phyloP scores from a whole-genome alignment of 2,888 invertebrate species.

The Chrysolina americana region DNA sequence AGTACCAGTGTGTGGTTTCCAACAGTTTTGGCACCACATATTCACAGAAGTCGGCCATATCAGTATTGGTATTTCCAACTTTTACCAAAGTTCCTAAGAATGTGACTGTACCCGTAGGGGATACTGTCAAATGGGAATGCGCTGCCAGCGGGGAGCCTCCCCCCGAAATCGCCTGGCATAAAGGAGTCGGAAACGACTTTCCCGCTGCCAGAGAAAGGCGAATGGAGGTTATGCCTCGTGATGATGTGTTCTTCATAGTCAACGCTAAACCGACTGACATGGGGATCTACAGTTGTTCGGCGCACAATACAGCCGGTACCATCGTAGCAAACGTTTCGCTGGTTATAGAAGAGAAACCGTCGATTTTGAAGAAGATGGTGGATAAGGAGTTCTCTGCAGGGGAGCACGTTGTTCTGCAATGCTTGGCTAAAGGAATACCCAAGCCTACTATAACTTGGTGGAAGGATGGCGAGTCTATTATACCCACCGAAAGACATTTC shows the following conservation, averaged over 20 bases:
- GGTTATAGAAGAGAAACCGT: constrained; percentile 88
- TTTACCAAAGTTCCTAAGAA: constrained; percentile 89
- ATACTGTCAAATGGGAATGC: constrained; percentile 90
- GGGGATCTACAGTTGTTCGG: constrained; percentile 95
- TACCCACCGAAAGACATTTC: constrained; percentile 85
- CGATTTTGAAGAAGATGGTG: constrained; percentile 88
- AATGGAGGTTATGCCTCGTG: constrained; percentile 92
- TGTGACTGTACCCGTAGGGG: constrained; percentile 87
- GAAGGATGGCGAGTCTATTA: constrained; percentile 84
- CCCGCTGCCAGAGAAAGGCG: constrained; percentile 94
- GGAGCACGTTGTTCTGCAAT: constrained; percentile 89
- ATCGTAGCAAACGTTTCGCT: constrained; percentile 90
- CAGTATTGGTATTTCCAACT: constrained; percentile 89
- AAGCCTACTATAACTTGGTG: constrained; percentile 87
- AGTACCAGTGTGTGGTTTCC: constrained; percentile 93
- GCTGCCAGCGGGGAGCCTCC: constrained; percentile 90
- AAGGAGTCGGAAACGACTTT: constrained; percentile 94
- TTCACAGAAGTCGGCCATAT: constrained; percentile 88
- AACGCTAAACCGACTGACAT: constrained; percentile 90
- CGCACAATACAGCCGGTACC: constrained; percentile 84
- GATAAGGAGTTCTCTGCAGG: constrained; percentile 87
- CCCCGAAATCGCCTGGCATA: constrained; percentile 92
- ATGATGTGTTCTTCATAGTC: constrained; percentile 94
- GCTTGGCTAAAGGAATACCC: constrained; percentile 87
- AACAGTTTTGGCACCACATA: constrained; percentile 93